These are phyloP conservation scores for Lasioglossum vierecki DNA, from an alignment of 2,888 invertebrate species.

Conservation along the genomic window DNA sequence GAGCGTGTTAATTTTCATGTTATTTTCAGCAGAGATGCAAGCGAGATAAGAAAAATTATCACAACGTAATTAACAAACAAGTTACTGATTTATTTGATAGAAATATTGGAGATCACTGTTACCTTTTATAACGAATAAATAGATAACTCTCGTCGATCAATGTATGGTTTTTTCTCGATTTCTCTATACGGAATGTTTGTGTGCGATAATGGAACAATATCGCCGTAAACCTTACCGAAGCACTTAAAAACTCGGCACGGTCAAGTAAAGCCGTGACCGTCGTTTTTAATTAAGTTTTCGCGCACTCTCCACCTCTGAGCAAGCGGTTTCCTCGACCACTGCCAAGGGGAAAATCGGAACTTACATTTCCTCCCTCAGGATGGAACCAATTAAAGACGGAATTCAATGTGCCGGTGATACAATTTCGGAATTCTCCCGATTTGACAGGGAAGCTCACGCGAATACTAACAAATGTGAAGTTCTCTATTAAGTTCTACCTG, in stretches of 20 bases:
- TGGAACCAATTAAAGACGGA: neutral
- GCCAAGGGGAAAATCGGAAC: slow-evolving; percentile 1
- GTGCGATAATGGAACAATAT: neutral
- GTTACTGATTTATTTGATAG: neutral
- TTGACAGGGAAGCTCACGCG: neutral
- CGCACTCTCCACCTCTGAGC: neutral
- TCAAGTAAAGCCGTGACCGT: neutral
- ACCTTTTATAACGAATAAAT: neutral
- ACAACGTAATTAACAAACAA: neutral
- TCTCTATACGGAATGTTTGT: neutral
- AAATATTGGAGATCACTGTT: neutral
- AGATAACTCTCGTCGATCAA: too few species aligned
- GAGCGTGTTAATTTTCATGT: neutral
- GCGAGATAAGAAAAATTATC: neutral
- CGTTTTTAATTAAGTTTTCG: slow-evolving; percentile 3
- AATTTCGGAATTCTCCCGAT: neutral
- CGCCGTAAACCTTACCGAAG: neutral
- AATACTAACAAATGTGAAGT: neutral
- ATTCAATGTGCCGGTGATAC: neutral
- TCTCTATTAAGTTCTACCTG: neutral
- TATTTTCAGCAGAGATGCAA: neutral
- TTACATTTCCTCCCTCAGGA: neutral
- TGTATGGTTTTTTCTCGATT: neutral
- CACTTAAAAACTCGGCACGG: neutral
- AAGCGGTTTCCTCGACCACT: neutral